Evolutionary conservation across 2,888 invertebrate genomes (phyloP).

Genomic region (Polietes domitor): DNA sequence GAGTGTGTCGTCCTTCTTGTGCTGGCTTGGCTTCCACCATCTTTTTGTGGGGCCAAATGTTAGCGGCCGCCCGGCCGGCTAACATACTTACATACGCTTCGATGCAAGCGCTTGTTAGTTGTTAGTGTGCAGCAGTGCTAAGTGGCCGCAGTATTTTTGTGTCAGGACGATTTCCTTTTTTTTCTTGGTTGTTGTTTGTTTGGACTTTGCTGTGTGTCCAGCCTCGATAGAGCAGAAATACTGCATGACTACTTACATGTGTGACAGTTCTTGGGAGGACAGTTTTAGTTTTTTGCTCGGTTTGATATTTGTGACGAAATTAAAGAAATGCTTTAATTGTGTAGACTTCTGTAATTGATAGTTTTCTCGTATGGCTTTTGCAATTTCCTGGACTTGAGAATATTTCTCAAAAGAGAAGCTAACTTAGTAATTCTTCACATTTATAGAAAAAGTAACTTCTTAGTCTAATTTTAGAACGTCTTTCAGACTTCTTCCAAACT

Average conservation of each 20-base stretch:
- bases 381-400: too few relatives aligned
- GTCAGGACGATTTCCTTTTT: too few relatives aligned
- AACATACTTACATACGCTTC: not conserved
- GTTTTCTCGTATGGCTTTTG: too few relatives aligned
- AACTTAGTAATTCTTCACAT: too few relatives aligned
- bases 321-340: not conserved
- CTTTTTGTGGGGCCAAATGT: slow-evolving; percentile 11
- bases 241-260: slow-evolving; percentile 19
- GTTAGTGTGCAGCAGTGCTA: not conserved
- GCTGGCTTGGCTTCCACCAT: not conserved
- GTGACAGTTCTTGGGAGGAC: slow-evolving; percentile 17
- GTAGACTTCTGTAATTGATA: not conserved
- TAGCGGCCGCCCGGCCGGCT: not conserved
- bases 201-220: not conserved
- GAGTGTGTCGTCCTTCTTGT: not conserved
- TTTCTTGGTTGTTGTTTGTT: not conserved
- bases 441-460: too few relatives aligned
- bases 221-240: not conserved
- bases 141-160: slow-evolving; percentile 22
- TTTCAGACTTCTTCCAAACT: too few relatives aligned
- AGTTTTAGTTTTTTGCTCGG: not conserved
- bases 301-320: not conserved
- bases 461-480: too few relatives aligned
- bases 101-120: not conserved
- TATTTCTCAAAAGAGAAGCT: too few relatives aligned